These are phyloP conservation scores for Hippocampus abdominalis DNA, from an alignment of 2,113 vertebrate genomes.

Conservation along the genomic window DNA sequence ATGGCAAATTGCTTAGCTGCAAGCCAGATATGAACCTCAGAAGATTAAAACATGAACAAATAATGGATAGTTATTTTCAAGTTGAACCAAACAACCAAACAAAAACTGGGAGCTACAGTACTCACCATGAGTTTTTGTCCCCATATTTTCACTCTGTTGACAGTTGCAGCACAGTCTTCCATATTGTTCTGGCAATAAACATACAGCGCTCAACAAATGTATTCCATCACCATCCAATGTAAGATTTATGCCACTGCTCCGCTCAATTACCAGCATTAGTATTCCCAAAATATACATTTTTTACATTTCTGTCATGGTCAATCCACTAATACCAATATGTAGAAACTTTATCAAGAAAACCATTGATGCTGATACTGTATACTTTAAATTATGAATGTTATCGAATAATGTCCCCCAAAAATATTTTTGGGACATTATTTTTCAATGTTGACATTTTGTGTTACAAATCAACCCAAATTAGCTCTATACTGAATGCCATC, in stretches of 20 bases:
- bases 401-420: too few relatives aligned
- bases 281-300: too few relatives aligned
- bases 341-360: too few relatives aligned
- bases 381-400: too few relatives aligned
- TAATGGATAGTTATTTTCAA: neutral
- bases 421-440: too few relatives aligned
- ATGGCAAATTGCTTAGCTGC: conserved; percentile 19
- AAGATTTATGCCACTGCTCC: too few relatives aligned
- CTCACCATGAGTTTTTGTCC: conserved; percentile 76
- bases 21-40: conserved; percentile 12
- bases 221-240: too few relatives aligned
- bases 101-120: conserved; percentile 20
- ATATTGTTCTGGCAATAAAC: conserved; percentile 70
- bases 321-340: too few relatives aligned
- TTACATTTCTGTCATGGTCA: too few relatives aligned
- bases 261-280: too few relatives aligned
- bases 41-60: conserved; percentile 10
- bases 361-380: too few relatives aligned
- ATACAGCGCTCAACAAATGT: neutral
- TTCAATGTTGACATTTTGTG: neutral
- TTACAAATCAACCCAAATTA: neutral
- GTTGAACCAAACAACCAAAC: neutral
- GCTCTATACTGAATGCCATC: neutral
- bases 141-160: conserved; percentile 68
- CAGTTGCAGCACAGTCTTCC: conserved; percentile 65